Conservation (phyloP, 2,797 vertebrate genomes). For the Anguilla marmorata region DNA sequence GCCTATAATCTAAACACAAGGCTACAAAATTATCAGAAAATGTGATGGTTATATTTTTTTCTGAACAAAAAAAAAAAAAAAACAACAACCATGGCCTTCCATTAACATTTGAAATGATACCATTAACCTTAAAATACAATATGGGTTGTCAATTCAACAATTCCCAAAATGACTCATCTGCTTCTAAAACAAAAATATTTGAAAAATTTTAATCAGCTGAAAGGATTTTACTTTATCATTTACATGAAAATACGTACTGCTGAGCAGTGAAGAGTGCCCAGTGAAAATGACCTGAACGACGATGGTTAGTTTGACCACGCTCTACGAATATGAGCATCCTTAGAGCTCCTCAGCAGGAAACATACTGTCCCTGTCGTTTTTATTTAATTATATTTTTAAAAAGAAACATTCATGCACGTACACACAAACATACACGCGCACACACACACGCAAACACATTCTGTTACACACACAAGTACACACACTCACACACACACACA, state of each 20-base stretch:
- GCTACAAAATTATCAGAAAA: not conserved
- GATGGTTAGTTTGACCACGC: not conserved
- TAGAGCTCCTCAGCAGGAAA: not conserved
- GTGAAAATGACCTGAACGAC: not conserved
- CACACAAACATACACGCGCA: not conserved
- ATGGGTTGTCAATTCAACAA: not conserved
- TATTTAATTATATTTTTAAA: not conserved
- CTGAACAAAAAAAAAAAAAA: not conserved
- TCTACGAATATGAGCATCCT: not conserved
- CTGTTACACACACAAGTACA: not conserved
- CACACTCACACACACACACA: not conserved
- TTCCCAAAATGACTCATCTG: conserved; percentile 58
- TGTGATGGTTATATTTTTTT: not conserved
- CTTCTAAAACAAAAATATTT: conserved; percentile 52
- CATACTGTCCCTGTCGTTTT: not conserved
- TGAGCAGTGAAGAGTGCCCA: not conserved
- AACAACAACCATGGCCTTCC: not conserved
- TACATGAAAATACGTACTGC: not conserved
- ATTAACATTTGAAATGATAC: not conserved
- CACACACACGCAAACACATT: not conserved
- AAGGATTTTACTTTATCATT: conserved; percentile 52
- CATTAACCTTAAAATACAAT: not conserved
- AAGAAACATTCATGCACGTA: not conserved
- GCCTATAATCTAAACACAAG: not conserved
- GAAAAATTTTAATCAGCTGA: conserved; percentile 56